Base-by-base conservation (phyloP, 1,140 invertebrate species). In the Drosophila watanabei region DNA sequence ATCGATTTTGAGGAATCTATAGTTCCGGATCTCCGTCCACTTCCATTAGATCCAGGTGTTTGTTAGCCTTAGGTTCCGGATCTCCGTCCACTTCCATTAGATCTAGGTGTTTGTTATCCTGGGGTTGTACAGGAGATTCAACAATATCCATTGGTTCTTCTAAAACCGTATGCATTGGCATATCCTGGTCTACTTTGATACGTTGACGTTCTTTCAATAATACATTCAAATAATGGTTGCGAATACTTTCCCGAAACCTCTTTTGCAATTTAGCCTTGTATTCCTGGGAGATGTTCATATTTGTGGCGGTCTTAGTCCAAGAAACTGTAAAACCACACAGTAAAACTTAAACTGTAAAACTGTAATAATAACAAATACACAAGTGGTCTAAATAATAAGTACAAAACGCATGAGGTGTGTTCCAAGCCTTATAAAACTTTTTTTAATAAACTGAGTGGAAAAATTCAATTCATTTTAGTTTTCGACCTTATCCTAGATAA, bases 281-380 rank as follows among this genome's bases (percentile, higher is more conserved):
- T 30, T 32, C 28, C 28, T 51, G 4, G 28, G 49, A 51, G 9
- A 51, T 28, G n/a, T 51, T 51, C 49, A 51, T 51, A 30, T 51
- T 51, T 51, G 2, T 14, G 16, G 48, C 11, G 16, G 14, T 30
- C 16, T 30, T 51, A 16, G 5, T 48, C 11, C 7, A 13, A 13
- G 20, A 10, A 13, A 48, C n/a, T n/a, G n/a, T n/a, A n/a, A n/a
- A n/a, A n/a, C n/a, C n/a, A n/a, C n/a, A n/a, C n/a, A n/a, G n/a
- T n/a, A n/a, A n/a, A n/a, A n/a, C n/a, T n/a, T n/a, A n/a, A n/a
- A n/a, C n/a, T n/a, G n/a, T n/a, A n/a, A n/a, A n/a, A n/a, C n/a
- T n/a, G n/a, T n/a, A n/a, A n/a, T n/a, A n/a, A n/a, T n/a, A n/a
- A n/a, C n/a, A n/a, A n/a, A n/a, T n/a, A n/a, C n/a, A n/a, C n/a